Conservation (phyloP, 2,888 invertebrate species). For the Gasteruption jaculator region DNA sequence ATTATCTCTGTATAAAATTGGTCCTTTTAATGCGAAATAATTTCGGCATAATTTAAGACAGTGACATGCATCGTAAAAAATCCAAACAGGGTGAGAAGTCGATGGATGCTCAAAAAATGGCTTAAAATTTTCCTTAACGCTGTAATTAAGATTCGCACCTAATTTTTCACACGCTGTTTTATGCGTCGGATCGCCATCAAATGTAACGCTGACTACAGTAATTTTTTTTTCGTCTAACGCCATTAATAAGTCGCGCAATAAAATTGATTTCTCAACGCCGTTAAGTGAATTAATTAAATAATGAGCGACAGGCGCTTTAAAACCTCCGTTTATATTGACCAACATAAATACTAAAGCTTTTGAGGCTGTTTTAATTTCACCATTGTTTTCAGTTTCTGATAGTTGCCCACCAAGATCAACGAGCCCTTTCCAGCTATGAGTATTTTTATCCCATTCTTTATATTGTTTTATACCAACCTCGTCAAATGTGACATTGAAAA, state of each 20-base stretch:
- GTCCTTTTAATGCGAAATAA: constrained; percentile 1
- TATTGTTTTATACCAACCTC: not conserved
- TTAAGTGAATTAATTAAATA: constrained; percentile 12
- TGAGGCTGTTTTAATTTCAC: too few relatives aligned
- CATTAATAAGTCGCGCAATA: constrained; percentile 10
- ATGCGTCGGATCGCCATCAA: constrained; percentile 14
- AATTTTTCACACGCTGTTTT: constrained; percentile 5
- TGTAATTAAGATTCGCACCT: constrained; percentile 9
- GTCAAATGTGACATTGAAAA: constrained; percentile 7
- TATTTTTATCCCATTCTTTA: not conserved
- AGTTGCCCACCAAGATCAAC: too few relatives aligned
- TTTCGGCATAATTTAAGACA: too few relatives aligned
- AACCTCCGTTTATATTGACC: constrained; percentile 14
- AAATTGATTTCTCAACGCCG: constrained; percentile 6
- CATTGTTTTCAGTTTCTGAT: too few relatives aligned
- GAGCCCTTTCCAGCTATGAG: not conserved
- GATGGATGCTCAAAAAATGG: constrained; percentile 8
- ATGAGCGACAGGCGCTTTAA: constrained; percentile 13
- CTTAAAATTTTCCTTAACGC: constrained; percentile 2
- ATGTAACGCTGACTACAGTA: constrained; percentile 14
- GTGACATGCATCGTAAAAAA: too few relatives aligned
- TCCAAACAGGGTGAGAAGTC: not conserved
- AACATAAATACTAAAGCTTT: constrained; percentile 17
- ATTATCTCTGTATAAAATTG: not conserved
- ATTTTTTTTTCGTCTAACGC: constrained; percentile 7